These are phyloP conservation scores for Nematostella vectensis DNA, from an alignment of 92 coral and sea anemone genomes.

Conservation along the genomic window DNA sequence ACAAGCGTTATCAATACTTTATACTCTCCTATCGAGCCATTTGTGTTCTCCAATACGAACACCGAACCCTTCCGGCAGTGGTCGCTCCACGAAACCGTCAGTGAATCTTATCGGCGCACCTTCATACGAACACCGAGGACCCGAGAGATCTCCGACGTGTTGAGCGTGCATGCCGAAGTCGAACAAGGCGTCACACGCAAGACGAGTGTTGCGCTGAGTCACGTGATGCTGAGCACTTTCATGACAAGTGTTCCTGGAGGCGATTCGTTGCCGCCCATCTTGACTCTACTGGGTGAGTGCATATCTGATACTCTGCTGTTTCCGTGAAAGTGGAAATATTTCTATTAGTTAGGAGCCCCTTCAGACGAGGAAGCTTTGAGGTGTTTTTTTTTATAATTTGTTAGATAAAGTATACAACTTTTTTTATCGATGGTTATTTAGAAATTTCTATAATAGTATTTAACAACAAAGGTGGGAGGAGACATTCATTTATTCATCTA, in stretches of 20 bases:
- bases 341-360: no score
- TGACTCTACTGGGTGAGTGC: slow-evolving; percentile 75
- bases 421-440: no score
- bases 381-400: no score
- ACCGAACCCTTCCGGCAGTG: slow-evolving; percentile 71
- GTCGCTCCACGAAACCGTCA: slow-evolving; percentile 83
- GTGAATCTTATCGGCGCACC: slow-evolving; percentile 50
- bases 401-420: no score
- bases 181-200: slow-evolving; percentile 59
- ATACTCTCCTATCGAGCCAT: slow-evolving; percentile 62
- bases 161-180: slow-evolving; percentile 77
- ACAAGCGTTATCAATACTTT: slow-evolving; percentile 42
- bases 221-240: slow-evolving; percentile 64
- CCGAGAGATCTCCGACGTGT: slow-evolving; percentile 63
- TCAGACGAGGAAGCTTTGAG: no score
- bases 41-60: slow-evolving; percentile 42
- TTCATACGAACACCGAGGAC: slow-evolving; percentile 62
- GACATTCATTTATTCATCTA: no score
- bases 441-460: no score
- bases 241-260: slow-evolving; percentile 82
- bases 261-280: slow-evolving; percentile 62
- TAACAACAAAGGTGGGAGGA: no score
- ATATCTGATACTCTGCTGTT: background rate
- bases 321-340: background rate
- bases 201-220: slow-evolving; percentile 56